These are phyloP conservation scores for Oscheius sp. DNA, from an alignment of 1,140 invertebrate species.

Conservation along the genomic window DNA sequence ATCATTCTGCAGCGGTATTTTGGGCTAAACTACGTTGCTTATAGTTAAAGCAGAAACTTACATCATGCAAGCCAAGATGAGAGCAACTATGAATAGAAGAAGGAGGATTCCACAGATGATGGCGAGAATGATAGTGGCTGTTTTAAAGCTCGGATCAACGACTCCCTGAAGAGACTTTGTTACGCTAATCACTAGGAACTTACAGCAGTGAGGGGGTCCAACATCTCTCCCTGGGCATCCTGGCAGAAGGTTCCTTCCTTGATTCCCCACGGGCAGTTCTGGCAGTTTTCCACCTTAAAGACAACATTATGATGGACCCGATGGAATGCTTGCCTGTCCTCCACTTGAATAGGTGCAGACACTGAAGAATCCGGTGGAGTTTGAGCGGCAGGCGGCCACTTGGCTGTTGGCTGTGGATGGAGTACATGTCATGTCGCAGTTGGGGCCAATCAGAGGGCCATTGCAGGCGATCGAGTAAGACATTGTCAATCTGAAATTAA, in stretches of 20 bases:
- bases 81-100: slow-evolving; percentile 37
- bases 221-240: slow-evolving; percentile 49
- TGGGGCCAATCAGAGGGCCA: slow-evolving; percentile 45
- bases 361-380: slow-evolving; percentile 47
- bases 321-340: neutral
- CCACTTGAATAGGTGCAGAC: slow-evolving; percentile 35
- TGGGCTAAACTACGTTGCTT: neutral
- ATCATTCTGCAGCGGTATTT: neutral
- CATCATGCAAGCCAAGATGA: slow-evolving; percentile 37
- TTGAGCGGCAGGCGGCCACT: slow-evolving; percentile 46
- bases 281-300: slow-evolving; percentile 46
- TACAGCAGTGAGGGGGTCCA: slow-evolving; percentile 48
- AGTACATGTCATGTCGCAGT: slow-evolving; percentile 49
- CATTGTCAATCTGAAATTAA: slow-evolving; percentile 43
- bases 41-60: neutral
- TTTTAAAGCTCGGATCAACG: slow-evolving; percentile 44
- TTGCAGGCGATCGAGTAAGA: slow-evolving; percentile 46
- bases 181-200: slow-evolving; percentile 6
- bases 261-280: slow-evolving; percentile 57
- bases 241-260: slow-evolving; percentile 51
- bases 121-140: slow-evolving; percentile 51
- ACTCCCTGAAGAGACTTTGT: slow-evolving; percentile 52
- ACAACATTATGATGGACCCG: neutral
- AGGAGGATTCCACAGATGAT: slow-evolving; percentile 41
- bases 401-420: slow-evolving; percentile 44